Percentiles rank a stretch among this genome's conserved stretches.
phyloP scores from a whole-genome alignment of 1,140 invertebrate genomes.

The Drosophila tsacasi region DNA sequence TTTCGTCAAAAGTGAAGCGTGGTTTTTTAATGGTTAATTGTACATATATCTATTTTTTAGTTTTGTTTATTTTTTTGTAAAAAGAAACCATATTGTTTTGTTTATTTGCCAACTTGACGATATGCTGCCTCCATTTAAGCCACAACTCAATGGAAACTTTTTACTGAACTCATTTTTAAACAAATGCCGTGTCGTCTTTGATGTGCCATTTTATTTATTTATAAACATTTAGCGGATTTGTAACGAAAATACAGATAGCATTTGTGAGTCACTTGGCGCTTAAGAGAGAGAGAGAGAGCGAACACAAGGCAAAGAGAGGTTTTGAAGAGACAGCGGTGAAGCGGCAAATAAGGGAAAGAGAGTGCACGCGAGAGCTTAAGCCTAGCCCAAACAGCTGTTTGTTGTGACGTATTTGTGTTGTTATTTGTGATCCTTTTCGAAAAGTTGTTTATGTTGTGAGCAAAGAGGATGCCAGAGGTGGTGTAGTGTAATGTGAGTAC shows the following conservation, averaged over 20 bases:
- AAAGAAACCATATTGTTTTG: neutral
- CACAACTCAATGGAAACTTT: neutral
- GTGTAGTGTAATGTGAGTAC: neutral
- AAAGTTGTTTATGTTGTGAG: slow-evolving; percentile 44
- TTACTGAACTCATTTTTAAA: neutral
- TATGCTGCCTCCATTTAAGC: neutral
- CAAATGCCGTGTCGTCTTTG: slow-evolving; percentile 13
- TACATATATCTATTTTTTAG: neutral
- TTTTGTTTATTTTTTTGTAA: neutral
- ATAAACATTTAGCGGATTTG: slow-evolving; percentile 34
- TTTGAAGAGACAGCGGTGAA: slow-evolving; percentile 3
- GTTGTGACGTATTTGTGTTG: slow-evolving; percentile 52
- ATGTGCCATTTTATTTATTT: slow-evolving; percentile 40
- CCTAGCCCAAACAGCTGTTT: slow-evolving; percentile 79
- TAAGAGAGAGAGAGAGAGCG: slow-evolving; percentile 1
- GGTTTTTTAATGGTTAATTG: neutral
- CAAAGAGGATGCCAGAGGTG: neutral
- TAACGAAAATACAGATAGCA: slow-evolving; percentile 24
- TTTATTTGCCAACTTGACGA: neutral
- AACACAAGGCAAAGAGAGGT: slow-evolving; percentile 7
- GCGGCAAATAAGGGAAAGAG: slow-evolving; percentile 5
- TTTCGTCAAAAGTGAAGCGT: slow-evolving; percentile 16
- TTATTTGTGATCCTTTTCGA: slow-evolving; percentile 55
- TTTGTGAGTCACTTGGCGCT: slow-evolving; percentile 35
- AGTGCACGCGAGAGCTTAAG: slow-evolving; percentile 11